Evolutionary conservation across 2,113 vertebrate genomes (phyloP).

Genomic region (Myotis brandtii): DNA sequence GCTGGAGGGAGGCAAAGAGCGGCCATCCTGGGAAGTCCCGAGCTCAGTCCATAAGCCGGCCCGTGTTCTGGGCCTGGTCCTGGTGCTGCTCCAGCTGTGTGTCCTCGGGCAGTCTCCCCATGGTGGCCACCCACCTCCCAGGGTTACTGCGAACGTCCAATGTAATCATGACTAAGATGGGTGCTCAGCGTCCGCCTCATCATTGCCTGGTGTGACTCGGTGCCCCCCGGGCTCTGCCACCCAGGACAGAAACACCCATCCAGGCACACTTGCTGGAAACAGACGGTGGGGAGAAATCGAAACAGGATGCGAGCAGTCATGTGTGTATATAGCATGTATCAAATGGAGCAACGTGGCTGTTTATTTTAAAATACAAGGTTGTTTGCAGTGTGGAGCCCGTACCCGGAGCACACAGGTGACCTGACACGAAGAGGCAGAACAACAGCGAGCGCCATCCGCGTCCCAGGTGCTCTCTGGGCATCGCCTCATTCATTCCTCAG

Average conservation of each 20-base stretch:
- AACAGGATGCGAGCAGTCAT: background rate
- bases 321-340: background rate
- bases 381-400: background rate
- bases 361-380: slow-evolving; percentile 2
- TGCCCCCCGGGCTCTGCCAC: background rate
- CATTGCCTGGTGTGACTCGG: fast-evolving
- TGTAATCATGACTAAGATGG: fast-evolving
- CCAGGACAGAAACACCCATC: background rate
- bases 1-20: background rate
- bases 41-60: background rate
- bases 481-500: background rate
- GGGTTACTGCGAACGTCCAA: background rate
- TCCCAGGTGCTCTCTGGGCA: background rate
- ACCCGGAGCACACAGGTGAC: background rate
- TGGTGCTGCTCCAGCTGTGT: background rate
- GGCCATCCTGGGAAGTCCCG: background rate
- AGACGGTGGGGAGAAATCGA: slow-evolving; percentile 31
- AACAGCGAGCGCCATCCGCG: fast-evolving
- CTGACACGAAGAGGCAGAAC: background rate
- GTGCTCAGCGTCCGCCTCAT: background rate
- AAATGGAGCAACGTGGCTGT: background rate
- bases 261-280: background rate
- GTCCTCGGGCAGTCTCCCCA: background rate
- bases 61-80: background rate
- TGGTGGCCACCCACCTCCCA: background rate